phyloP scores from a whole-genome alignment of 1,140 invertebrate species.

The Physella acuta region DNA sequence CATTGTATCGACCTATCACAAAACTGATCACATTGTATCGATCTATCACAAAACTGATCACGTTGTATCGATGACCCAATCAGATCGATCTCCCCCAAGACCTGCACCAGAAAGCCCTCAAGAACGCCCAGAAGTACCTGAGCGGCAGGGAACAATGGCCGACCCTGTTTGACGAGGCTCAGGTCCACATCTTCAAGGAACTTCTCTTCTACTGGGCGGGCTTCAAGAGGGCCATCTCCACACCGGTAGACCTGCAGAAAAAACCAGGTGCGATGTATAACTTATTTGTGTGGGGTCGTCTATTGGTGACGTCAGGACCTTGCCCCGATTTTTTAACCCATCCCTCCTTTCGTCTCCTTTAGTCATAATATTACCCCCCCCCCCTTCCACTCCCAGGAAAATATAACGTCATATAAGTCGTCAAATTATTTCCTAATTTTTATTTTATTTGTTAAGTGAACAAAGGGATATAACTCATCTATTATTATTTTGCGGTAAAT shows the following conservation, averaged over 20 bases:
- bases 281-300: too few species aligned
- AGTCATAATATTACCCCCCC: too few species aligned
- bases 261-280: conserved; percentile 44
- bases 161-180: conserved; percentile 58
- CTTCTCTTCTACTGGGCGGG: conserved; percentile 60
- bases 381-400: too few species aligned
- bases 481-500: too few species aligned
- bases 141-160: conserved; percentile 52
- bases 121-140: conserved; percentile 48
- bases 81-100: conserved; percentile 55
- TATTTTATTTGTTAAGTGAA: conserved; percentile 8
- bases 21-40: too few species aligned
- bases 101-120: conserved; percentile 49
- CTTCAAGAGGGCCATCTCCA: conserved; percentile 41
- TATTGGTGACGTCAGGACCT: too few species aligned
- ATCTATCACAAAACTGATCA: too few species aligned
- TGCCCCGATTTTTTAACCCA: too few species aligned
- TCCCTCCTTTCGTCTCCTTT: too few species aligned
- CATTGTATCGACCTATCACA: too few species aligned
- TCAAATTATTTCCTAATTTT: neutral
- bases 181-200: conserved; percentile 56
- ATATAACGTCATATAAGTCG: neutral
- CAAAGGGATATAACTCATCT: too few species aligned
- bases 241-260: conserved; percentile 44
- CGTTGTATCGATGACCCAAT: neutral